These are phyloP conservation scores for Petrophora chlorosata DNA, from an alignment of 2,888 invertebrate species.

Conservation along the genomic window DNA sequence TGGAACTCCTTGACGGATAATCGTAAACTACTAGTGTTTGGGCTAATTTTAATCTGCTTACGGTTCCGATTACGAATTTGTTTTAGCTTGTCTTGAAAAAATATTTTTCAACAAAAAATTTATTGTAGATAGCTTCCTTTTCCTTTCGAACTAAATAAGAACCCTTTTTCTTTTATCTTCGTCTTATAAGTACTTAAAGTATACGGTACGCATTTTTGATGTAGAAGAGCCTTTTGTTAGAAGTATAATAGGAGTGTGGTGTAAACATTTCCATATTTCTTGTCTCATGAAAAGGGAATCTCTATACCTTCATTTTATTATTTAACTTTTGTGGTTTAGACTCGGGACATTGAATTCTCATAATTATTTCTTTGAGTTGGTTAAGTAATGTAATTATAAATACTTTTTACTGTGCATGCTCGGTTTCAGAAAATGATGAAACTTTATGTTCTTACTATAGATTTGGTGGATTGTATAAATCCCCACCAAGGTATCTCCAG, in stretches of 20 bases:
- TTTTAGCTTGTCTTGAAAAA: too few species aligned
- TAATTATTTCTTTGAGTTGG: conserved; percentile 10
- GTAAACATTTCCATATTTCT: conserved; percentile 29
- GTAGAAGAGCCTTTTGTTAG: conserved; percentile 26
- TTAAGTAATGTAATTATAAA: conserved; percentile 4
- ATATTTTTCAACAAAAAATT: neutral
- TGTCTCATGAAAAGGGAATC: conserved; percentile 18
- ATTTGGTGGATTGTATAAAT: too few species aligned
- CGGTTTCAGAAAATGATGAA: too few species aligned
- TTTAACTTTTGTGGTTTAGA: conserved; percentile 7
- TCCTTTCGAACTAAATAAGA: conserved; percentile 1
- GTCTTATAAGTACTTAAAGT: neutral
- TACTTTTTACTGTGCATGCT: too few species aligned
- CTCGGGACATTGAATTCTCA: conserved; percentile 13
- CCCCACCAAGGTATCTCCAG: too few species aligned
- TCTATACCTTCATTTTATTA: conserved; percentile 4
- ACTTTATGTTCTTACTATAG: too few species aligned
- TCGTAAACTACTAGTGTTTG: too few species aligned
- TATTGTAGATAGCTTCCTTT: neutral
- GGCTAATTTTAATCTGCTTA: too few species aligned
- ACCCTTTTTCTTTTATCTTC: conserved; percentile 5
- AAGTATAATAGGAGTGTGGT: conserved; percentile 23
- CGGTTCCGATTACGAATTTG: too few species aligned
- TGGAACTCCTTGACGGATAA: too few species aligned
- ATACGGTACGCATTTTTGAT: conserved; percentile 10